Evolutionary conservation across 2,888 invertebrate genomes (phyloP).

Genomic region (Adelognathus sp.): DNA sequence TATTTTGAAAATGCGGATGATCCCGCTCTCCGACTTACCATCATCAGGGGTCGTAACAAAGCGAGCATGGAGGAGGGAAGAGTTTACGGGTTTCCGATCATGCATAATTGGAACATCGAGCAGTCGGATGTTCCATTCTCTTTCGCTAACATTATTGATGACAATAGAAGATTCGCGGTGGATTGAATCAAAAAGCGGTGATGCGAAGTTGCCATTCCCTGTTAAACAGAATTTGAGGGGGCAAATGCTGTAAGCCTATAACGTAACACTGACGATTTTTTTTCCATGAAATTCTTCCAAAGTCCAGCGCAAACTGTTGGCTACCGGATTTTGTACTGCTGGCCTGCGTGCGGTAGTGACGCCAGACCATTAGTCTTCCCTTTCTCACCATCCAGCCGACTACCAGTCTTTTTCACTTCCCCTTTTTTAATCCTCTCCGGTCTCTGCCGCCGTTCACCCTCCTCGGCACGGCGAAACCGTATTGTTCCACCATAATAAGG

Average conservation of each 20-base stretch:
- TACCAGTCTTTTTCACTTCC: slow-evolving; percentile 32
- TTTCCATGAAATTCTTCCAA: slow-evolving; percentile 18
- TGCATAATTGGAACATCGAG: slow-evolving; percentile 33
- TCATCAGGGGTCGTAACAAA: slow-evolving; percentile 17
- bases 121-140: not conserved
- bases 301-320: not conserved
- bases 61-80: not conserved
- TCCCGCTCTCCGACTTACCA: slow-evolving; percentile 54
- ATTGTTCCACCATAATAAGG: slow-evolving; percentile 77
- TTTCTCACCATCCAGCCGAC: slow-evolving; percentile 30
- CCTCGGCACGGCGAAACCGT: slow-evolving; percentile 63
- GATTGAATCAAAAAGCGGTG: not conserved
- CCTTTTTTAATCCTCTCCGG: slow-evolving; percentile 41
- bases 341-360: slow-evolving; percentile 11
- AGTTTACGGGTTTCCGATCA: slow-evolving; percentile 26
- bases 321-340: slow-evolving; percentile 10
- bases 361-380: slow-evolving; percentile 47
- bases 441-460: slow-evolving; percentile 60
- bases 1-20: slow-evolving; percentile 51
- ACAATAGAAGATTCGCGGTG: slow-evolving; percentile 3
- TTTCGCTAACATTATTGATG: slow-evolving; percentile 15
- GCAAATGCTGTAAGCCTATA: no score
- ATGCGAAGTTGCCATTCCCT: not conserved
- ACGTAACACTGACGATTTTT: not conserved
- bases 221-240: not conserved